These are phyloP conservation scores for Scomber scombrus DNA, from an alignment of 2,113 vertebrate species.

Conservation along the genomic window DNA sequence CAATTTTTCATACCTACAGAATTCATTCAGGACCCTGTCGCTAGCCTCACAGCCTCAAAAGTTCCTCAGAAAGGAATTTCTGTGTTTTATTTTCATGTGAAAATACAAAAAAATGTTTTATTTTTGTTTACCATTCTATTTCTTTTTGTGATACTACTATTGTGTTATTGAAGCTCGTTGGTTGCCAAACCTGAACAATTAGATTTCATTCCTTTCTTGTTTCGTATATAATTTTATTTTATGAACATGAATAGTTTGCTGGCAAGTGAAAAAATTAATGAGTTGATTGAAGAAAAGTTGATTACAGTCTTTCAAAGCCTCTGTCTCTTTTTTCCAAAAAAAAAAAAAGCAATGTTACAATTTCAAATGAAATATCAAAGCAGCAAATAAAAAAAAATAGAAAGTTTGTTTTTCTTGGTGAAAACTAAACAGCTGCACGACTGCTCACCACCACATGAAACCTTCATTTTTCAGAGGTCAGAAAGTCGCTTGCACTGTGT, in stretches of 20 bases:
- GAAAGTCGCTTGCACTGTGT: not conserved
- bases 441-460: conserved; percentile 50
- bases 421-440: conserved; percentile 42
- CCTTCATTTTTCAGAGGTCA: conserved; percentile 35
- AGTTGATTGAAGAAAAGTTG: conserved; percentile 63
- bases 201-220: conserved; percentile 40
- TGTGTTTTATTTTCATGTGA: not conserved
- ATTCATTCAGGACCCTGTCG: conserved; percentile 53
- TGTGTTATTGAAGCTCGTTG: conserved; percentile 37
- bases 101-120: conserved; percentile 17
- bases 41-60: conserved; percentile 15
- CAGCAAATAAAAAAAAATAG: not conserved
- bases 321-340: not conserved
- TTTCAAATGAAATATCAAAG: conserved; percentile 64
- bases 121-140: conserved; percentile 47
- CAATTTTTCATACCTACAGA: conserved; percentile 70
- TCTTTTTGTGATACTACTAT: conserved; percentile 20
- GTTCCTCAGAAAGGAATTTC: conserved; percentile 11
- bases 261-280: conserved; percentile 50
- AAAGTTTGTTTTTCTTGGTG: conserved; percentile 27
- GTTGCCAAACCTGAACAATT: conserved; percentile 28
- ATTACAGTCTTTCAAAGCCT: conserved; percentile 56
- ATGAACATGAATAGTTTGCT: conserved; percentile 61
- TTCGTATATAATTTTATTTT: conserved; percentile 56
- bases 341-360: conserved; percentile 33